Conservation (phyloP, 2,113 vertebrate species). For the Pelusios castaneus region DNA sequence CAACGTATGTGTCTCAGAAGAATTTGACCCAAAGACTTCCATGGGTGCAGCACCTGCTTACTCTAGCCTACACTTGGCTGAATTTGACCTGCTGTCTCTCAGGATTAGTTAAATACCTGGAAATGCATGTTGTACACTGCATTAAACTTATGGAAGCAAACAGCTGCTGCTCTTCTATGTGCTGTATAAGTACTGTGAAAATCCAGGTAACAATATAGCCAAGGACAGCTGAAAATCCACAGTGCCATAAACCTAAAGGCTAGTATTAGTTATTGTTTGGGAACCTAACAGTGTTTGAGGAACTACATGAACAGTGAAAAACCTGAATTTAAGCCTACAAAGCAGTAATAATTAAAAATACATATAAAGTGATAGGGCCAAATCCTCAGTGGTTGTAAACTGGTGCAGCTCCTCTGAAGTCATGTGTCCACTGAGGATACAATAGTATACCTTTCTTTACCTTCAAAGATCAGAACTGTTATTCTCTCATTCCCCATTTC, state of each 20-base stretch:
- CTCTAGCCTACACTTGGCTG: background rate
- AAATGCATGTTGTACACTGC: background rate
- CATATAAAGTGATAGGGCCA: background rate
- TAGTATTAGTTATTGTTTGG: background rate
- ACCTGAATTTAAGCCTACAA: background rate
- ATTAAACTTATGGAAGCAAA: background rate
- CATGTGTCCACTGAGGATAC: background rate
- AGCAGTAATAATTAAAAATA: background rate
- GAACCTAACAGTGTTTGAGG: conserved; percentile 2
- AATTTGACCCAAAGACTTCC: background rate
- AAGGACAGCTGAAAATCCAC: background rate
- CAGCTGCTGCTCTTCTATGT: background rate
- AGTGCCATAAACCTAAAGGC: background rate
- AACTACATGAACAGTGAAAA: background rate
- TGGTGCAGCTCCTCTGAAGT: background rate
- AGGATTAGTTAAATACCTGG: background rate
- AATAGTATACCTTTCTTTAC: background rate
- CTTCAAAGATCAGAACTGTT: background rate
- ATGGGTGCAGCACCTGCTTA: background rate
- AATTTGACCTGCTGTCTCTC: background rate
- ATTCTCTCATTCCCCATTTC: background rate
- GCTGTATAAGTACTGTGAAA: background rate
- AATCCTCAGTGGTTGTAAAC: background rate
- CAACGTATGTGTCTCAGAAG: background rate
- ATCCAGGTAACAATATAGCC: rapidly evolving